These are phyloP conservation scores for Pseudochirops corinnae DNA, from an alignment of 2,797 vertebrate species.

Conservation along the genomic window DNA sequence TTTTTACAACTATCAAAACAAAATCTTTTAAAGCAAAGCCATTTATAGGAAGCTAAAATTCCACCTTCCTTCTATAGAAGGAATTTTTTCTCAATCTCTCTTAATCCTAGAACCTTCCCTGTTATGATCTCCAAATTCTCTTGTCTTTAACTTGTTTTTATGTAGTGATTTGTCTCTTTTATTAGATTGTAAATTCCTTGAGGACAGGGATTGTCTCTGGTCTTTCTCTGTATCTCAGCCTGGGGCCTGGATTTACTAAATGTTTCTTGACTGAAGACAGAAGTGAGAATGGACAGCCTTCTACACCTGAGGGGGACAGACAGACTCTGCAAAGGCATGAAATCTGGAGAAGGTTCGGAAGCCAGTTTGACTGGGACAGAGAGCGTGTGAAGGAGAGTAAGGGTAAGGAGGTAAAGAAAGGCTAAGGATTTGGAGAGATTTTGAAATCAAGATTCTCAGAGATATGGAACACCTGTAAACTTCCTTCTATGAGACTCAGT, in stretches of 20 bases:
- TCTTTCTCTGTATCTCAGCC: neutral
- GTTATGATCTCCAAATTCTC: neutral
- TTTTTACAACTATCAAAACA: neutral
- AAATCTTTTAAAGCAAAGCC: neutral
- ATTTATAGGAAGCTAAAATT: neutral
- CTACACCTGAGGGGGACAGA: neutral
- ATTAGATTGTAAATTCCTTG: neutral
- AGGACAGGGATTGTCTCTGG: neutral
- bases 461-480: neutral
- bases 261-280: neutral
- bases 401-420: neutral
- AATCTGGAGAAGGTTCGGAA: neutral
- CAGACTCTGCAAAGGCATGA: neutral
- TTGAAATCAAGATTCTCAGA: neutral
- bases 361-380: neutral
- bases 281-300: neutral
- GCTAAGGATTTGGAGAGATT: neutral
- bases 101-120: neutral
- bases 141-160: neutral
- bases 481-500: neutral
- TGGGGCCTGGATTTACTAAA: neutral
- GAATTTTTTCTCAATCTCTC: neutral
- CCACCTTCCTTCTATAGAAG: neutral
- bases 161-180: neutral
- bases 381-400: neutral